phyloP scores from a whole-genome alignment of 2,888 invertebrate species.

The Acrocera orbiculus region DNA sequence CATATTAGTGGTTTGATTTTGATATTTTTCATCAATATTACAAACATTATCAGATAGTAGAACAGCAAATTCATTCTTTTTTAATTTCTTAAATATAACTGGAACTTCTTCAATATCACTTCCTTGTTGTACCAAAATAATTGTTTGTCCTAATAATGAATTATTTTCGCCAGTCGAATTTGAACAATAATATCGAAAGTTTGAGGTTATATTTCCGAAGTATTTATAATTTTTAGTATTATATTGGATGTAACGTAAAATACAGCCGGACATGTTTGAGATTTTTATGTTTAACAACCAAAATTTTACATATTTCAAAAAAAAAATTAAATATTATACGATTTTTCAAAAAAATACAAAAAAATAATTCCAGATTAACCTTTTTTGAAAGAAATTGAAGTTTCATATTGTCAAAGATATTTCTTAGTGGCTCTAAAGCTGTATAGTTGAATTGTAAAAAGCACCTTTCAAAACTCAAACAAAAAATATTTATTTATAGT shows the following conservation, averaged over 20 bases:
- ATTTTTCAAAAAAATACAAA: too few relatives aligned
- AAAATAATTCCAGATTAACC: too few relatives aligned
- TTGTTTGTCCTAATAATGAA: slow-evolving; percentile 22
- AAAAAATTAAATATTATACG: too few relatives aligned
- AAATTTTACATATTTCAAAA: too few relatives aligned
- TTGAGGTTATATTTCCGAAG: slow-evolving; percentile 1
- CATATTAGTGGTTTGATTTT: background rate
- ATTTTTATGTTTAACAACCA: background rate
- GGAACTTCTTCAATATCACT: slow-evolving; percentile 50
- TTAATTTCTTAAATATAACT: slow-evolving; percentile 39
- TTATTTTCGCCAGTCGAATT: background rate
- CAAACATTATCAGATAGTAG: slow-evolving; percentile 11
- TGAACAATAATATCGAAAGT: background rate
- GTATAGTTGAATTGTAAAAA: too few relatives aligned
- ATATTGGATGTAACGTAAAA: slow-evolving; percentile 4
- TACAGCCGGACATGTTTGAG: slow-evolving; percentile 5
- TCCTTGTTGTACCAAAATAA: slow-evolving; percentile 48
- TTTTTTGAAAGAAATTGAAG: too few relatives aligned
- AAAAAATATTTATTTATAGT: too few relatives aligned
- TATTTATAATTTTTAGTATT: background rate
- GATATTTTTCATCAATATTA: background rate
- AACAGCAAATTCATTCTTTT: slow-evolving; percentile 26
- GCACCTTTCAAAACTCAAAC: too few relatives aligned
- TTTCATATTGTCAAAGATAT: too few relatives aligned
- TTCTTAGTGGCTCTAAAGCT: too few relatives aligned